A percentile compares a stretch with the other conserved stretches of the same genome.
Evolutionary conservation across 2,113 vertebrate species (phyloP).

Genomic region (Sorex fumeus): DNA sequence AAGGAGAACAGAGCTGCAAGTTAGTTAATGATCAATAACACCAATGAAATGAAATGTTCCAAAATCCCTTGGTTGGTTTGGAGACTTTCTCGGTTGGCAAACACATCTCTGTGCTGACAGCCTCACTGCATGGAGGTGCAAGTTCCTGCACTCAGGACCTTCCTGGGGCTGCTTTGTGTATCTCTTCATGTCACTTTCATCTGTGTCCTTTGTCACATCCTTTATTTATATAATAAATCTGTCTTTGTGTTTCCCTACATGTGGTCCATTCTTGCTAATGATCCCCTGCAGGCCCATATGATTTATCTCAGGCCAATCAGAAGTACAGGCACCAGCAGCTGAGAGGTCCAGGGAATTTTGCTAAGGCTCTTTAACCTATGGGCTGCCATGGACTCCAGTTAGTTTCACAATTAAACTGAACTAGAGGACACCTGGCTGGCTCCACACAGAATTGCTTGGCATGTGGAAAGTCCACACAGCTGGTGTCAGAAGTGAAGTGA

Average conservation of each 20-base stretch:
- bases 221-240: constrained; percentile 11
- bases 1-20: constrained; percentile 8
- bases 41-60: not conserved
- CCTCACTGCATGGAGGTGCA: not conserved
- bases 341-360: not conserved
- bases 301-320: not conserved
- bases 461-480: not conserved
- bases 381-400: not conserved
- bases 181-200: not conserved
- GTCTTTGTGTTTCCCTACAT: not conserved
- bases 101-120: not conserved
- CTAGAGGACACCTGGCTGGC: not conserved
- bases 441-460: not conserved
- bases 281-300: not conserved
- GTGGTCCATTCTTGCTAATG: not conserved
- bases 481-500: not conserved
- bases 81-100: not conserved
- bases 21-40: not conserved
- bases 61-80: not conserved
- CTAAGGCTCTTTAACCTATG: not conserved
- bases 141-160: not conserved
- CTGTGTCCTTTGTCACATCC: not conserved
- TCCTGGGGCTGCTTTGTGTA: not conserved
- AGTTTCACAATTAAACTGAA: not conserved
- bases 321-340: not conserved